Base-by-base conservation (phyloP, 2,113 vertebrate genomes). In the Paracanthobrama guichenoti region DNA sequence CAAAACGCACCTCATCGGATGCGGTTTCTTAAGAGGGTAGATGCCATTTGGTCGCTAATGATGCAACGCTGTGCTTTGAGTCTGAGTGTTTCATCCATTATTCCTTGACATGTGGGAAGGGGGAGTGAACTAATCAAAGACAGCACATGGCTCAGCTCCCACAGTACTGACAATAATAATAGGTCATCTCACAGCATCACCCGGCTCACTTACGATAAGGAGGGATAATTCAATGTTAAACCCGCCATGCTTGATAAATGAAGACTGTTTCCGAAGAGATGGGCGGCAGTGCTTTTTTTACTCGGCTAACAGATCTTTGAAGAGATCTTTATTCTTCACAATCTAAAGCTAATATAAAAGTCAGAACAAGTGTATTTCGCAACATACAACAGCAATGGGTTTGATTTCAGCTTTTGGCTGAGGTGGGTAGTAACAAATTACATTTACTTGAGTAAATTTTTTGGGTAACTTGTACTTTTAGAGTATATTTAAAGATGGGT, bases 141-240 rank as follows among this genome's bases (percentile, higher is more conserved):
- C 28, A 35, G 35, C 44, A 62, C 20, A 76, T 50, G 46, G 59
- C 26, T 76, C 42, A 53, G 67, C 42, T 78, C 60, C 82, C 39
- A 76, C 26, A 75, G 48, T 79, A 89, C 75, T 82, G 24, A 48
- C 60, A 81, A 62, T 85, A 86, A 89, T 87, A 84, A 86, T 44
- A 81, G 84, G 42, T 73, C 44, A 69, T 79, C 81, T 26, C 55
- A 76, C 77, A 80, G 62, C 42, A 80, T 82, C 74, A 74, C 67
- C 82, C 69, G 2, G 79, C 77, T 79, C 81, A 60, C 78, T 84
- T 76, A 66, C 72, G 84, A 79, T 73, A 87, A 64, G 44, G 75
- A 86, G 57, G 62, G n/a, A 83, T 82, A 86, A 87, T 66, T 62
- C 74, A 46, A 76, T 16, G 24, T 79, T 73, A 62, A 44, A n/a